Evolutionary conservation across 2,888 invertebrate species (phyloP).

Genomic region (Pteria penguin): DNA sequence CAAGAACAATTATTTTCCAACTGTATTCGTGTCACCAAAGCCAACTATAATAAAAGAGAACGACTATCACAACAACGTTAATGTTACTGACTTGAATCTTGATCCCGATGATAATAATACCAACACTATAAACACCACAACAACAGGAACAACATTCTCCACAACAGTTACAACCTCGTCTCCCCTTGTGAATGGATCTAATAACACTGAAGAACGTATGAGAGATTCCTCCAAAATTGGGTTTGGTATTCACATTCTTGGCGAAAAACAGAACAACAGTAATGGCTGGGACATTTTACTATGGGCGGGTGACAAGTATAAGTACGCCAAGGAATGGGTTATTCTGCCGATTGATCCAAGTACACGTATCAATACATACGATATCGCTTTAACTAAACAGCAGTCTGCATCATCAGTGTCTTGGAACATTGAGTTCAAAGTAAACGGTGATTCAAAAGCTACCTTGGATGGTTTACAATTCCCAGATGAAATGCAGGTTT

Average conservation of each 20-base stretch:
- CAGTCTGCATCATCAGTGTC: not conserved
- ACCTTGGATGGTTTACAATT: slow-evolving; percentile 20
- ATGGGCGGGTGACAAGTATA: slow-evolving; percentile 27
- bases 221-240: slow-evolving; percentile 3
- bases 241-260: slow-evolving; percentile 30
- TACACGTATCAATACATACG: not conserved
- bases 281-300: slow-evolving; percentile 27
- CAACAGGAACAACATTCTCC: not conserved
- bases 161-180: not conserved
- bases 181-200: not conserved
- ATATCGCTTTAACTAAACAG: not conserved
- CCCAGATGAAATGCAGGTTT: slow-evolving; percentile 3
- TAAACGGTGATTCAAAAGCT: slow-evolving; percentile 12
- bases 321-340: slow-evolving; percentile 21
- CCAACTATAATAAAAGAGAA: not conserved
- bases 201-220: not conserved
- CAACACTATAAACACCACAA: not conserved
- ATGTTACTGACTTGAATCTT: no score
- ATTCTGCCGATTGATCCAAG: slow-evolving; percentile 21
- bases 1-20: slow-evolving; percentile 14
- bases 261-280: slow-evolving; percentile 7
- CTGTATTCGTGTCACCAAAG: not conserved
- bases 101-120: not conserved
- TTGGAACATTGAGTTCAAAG: slow-evolving; percentile 20
- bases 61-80: not conserved